Conservation (phyloP, 2,113 vertebrate genomes). For the Anhinga anhinga region DNA sequence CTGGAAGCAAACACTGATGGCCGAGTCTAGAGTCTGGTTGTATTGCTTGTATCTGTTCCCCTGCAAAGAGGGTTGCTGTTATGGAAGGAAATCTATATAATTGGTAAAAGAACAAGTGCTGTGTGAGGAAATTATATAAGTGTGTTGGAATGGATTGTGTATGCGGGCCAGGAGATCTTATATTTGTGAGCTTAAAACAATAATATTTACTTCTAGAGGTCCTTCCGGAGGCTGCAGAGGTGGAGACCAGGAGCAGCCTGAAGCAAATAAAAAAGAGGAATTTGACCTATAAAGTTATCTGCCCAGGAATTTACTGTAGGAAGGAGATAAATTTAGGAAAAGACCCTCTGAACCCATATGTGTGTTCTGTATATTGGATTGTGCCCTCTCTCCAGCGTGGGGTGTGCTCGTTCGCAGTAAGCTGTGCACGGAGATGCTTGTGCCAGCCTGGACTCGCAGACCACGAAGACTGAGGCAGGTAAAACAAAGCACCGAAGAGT, state of each 20-base stretch:
- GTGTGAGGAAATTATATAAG: not conserved
- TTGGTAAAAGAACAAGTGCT: not conserved
- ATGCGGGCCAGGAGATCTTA: not conserved
- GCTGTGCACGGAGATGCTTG: fast-evolving
- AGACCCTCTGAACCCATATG: not conserved
- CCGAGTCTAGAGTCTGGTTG: too few relatives aligned
- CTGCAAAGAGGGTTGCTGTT: not conserved
- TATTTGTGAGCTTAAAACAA: not conserved
- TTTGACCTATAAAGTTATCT: not conserved
- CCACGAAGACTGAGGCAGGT: not conserved
- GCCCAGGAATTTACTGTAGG: not conserved
- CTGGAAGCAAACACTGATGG: fast-evolving
- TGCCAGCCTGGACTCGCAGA: fast-evolving
- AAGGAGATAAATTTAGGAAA: not conserved
- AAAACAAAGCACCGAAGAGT: not conserved
- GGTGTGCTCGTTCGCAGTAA: not conserved
- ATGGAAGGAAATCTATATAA: not conserved
- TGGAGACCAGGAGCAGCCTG: not conserved
- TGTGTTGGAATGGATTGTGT: not conserved
- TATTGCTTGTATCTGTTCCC: not conserved
- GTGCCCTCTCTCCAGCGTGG: fast-evolving
- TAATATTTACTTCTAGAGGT: not conserved
- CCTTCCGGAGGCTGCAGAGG: not conserved
- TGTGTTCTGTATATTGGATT: not conserved
- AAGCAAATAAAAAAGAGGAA: not conserved